Base-by-base conservation (phyloP, 1,140 invertebrate genomes). In the Thrips palmi region DNA sequence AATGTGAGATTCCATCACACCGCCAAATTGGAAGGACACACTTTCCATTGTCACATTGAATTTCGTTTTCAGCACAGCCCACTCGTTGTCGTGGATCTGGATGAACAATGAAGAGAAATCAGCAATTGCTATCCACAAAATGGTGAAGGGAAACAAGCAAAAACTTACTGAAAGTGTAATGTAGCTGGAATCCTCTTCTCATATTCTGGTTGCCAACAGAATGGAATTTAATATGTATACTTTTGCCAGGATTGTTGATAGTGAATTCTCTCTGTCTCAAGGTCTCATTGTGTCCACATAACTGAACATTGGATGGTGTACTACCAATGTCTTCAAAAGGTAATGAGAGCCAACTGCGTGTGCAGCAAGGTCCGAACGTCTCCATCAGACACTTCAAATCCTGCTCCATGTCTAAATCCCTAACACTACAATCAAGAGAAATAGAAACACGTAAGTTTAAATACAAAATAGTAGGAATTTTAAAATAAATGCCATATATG, bases 321-420 rank as follows among this genome's bases (percentile, higher is more conserved):
- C 20, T 37, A 17, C 31, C 27, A 31, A 24, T 35, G 11, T 24
- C 37, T 25, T 22, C 29, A 3, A 19, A 14, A 18, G 45, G 42
- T 20, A 46, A 20, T 10, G 40, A 33, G 8, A 46, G 29, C 34
- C 36, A 41, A 28, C 41, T 39, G 27, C 38, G 37, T 7, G 22
- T 22, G 25, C 45, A 46, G 22, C 44, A 45, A 21, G 42, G 32
- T 8, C 27, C 21, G 21, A 31, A 22, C 4, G 17, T 27, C 39
- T 19, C 39, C 1, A 27, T 6, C 11, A 24, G 20, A 22, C 18
- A 28, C 24, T 2, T 4, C 4, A 3, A 7, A 39, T 44, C 37
- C 23, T 38, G 17, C 12, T 41, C 41, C 20, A 46, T 39, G 33
- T 41, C 41, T 22, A 44, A 28, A 34, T 43, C 41, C 23, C 31